phyloP scores from a whole-genome alignment of 2,888 invertebrate genomes.

The Exocentrus adspersus region DNA sequence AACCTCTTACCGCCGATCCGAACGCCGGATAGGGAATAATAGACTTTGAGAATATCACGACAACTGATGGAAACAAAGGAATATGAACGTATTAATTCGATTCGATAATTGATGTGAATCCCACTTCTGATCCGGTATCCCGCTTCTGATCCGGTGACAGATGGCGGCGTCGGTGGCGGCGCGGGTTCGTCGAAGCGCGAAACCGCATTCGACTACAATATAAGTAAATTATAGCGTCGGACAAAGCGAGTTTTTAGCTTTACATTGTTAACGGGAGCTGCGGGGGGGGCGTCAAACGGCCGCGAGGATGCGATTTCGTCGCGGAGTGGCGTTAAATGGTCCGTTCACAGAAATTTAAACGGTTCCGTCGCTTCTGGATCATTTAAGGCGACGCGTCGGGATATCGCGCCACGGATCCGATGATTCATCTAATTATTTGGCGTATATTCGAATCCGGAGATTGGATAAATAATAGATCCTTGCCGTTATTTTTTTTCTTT shows the following conservation, averaged over 20 bases:
- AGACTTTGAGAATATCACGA: no score
- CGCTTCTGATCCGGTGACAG: conserved; percentile 26
- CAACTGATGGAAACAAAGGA: no score
- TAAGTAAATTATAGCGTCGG: conserved; percentile 48
- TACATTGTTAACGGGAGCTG: conserved; percentile 43
- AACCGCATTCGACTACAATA: conserved; percentile 43
- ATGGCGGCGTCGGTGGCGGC: conserved; percentile 22
- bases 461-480: no score
- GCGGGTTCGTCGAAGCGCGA: conserved; percentile 39
- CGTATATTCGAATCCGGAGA: no score
- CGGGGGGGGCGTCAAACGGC: conserved; percentile 33
- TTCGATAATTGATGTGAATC: no score
- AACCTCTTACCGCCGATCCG: conserved; percentile 32
- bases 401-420: no score
- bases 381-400: conserved; percentile 46
- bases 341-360: conserved; percentile 46
- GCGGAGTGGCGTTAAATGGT: conserved; percentile 45
- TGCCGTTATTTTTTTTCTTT: no score
- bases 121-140: neutral
- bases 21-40: conserved; percentile 6
- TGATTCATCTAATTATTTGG: no score
- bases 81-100: no score
- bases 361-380: conserved; percentile 45
- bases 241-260: conserved; percentile 45
- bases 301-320: conserved; percentile 23